Base-by-base conservation (phyloP, 2,797 vertebrate species). In the Syndactyla subalaris region DNA sequence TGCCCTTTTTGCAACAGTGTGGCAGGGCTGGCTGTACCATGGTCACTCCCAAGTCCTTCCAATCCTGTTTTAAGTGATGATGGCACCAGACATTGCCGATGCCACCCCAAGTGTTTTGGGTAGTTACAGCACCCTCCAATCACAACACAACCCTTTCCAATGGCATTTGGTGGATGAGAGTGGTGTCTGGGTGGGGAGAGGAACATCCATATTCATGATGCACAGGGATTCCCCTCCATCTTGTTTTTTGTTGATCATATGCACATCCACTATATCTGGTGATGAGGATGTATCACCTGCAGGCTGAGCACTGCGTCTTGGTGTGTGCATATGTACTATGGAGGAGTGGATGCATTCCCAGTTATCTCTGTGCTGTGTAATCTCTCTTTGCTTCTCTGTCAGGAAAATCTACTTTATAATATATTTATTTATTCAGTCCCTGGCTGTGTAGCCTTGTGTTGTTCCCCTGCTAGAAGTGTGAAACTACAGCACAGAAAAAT, bases 141-240 rank as follows among this genome's bases (percentile, higher is more conserved):
- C 3, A 1, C 9, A 6, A 11, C 55, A 41, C 14, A 4, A 3
- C 48, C 15, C 36, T 65, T 65, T 59, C 66, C n/a, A 23, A 0
- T 39, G 72, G 22, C 41, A 12, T 57, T 51, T 76, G 65, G n/a
- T 7, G 3, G 38, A 13, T 57, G 45, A 29, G 38, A 88, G 73
- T 0, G 0, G 32, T 77, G 52, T 30, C 34, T 2, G 4, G 7
- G 12, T 17, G 14, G 12, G 30, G 43, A 70, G 45, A 71, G 49
- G 52, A 83, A 27, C 29, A 63, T 55, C 63, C 14, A 11, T 36
- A 59, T 51, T 82, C 48, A 39, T 3, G 3, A 15, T 4, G 19
- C 41, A 13, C 5, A 13, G 77, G 81, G 34, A 61, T 73, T 92
- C 23, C 67, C 15, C 3, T 86, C 36, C 48, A 18, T 54, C 62